Base-by-base conservation (phyloP, 2,113 vertebrate species). In the Centropus bengalensis region DNA sequence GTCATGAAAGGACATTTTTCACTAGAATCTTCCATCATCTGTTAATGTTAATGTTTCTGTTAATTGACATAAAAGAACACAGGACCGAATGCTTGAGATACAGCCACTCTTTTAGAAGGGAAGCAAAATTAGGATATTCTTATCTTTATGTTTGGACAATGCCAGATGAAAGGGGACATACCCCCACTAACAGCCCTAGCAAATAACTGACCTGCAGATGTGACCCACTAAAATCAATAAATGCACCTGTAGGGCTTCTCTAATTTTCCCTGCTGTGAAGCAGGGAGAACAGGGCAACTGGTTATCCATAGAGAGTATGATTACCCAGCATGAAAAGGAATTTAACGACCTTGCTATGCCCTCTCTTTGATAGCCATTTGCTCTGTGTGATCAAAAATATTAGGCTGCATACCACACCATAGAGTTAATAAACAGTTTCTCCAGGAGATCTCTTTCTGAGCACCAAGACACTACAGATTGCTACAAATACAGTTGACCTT, bases 401-500 rank as follows among this genome's bases (percentile, higher is more conserved):
- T 38, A 86, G 54, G 76, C 40, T 92, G 38, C 58, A 66, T 52
- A 76, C n/a, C 19, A 88, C 51, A 82, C 45, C 63, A 18, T 7
- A 60, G 91, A 89, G 81, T 85, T 95, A 96, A 97, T 90, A 93
- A 96, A 92, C 27, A 95, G 54, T 78, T 92, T 89, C 89, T 89
- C 30, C 82, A 81, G 59, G 59, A 97, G 93, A 96, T 80, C 56
- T 86, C 74, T 86, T 79, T 44, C 64, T 16, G 15, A 77, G 32
- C 56, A 80, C 51, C 44, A 85, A 83, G 36, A 92, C n/a, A 69
- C 18, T 44, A 49, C 64, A 82, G 40, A 68, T 83, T 93, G 93
- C 64, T 86, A 89, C 4, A 55, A 83, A 88, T 74, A 75, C 22
- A 82, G 76, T 1, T 96, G 91, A 96, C 58, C 81, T 92, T 93